Conservation (phyloP, 2,797 vertebrate genomes). For the Rhincodon typus region DNA sequence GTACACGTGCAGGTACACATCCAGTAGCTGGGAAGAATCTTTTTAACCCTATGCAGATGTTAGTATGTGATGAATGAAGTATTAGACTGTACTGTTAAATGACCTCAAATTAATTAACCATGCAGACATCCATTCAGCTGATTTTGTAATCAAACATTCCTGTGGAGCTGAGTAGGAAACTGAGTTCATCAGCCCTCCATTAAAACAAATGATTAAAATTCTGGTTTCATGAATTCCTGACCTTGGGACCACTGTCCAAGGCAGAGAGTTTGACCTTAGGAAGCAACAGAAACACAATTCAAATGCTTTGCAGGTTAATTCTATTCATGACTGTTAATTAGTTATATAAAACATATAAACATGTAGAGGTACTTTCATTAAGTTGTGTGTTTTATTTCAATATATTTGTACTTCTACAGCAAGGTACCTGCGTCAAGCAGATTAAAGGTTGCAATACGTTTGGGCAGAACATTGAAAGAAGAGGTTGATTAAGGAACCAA, state of each 20-base stretch:
- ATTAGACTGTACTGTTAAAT: neutral
- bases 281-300: neutral
- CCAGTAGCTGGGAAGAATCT: neutral
- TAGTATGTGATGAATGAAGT: neutral
- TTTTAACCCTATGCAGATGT: neutral
- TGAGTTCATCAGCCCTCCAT: neutral
- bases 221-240: neutral
- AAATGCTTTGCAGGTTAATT: neutral
- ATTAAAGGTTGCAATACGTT: neutral
- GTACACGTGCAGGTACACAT: no score
- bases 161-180: neutral
- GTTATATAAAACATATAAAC: neutral
- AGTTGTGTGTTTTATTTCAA: neutral
- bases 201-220: neutral
- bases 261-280: neutral
- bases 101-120: neutral
- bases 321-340: neutral
- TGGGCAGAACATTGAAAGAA: neutral
- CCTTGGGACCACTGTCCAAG: no score
- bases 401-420: neutral
- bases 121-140: neutral
- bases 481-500: neutral
- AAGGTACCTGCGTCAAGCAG: neutral
- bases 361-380: no score
- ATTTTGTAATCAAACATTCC: neutral